phyloP scores from a whole-genome alignment of 2,888 invertebrate genomes.

The Diarsia rubi region DNA sequence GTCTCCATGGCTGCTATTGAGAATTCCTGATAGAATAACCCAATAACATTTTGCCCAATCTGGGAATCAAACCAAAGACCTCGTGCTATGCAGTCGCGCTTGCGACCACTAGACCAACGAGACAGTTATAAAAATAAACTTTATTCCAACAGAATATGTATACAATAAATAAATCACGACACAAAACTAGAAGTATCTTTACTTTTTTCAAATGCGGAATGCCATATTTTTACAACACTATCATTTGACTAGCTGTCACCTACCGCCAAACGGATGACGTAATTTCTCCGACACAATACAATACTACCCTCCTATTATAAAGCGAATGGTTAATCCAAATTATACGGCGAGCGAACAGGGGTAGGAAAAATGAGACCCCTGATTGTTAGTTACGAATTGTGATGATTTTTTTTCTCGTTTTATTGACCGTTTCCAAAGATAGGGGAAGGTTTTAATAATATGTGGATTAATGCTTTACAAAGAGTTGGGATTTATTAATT shows the following conservation, averaged over 20 bases:
- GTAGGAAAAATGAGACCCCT: slow-evolving; percentile 41
- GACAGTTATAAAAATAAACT: too few species aligned
- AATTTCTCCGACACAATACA: slow-evolving; percentile 62
- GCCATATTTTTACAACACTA: slow-evolving; percentile 58
- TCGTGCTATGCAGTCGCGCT: too few species aligned
- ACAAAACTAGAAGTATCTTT: neutral
- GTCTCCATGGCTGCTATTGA: too few species aligned
- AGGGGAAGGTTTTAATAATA: slow-evolving; percentile 22
- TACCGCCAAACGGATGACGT: slow-evolving; percentile 57
- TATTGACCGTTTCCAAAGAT: slow-evolving; percentile 34
- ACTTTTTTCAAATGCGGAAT: slow-evolving; percentile 8
- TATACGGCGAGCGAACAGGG: slow-evolving; percentile 65
- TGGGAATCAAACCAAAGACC: too few species aligned
- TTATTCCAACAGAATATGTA: neutral
- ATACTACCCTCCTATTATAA: slow-evolving; percentile 64
- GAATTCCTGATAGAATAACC: too few species aligned
- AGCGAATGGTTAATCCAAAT: slow-evolving; percentile 75
- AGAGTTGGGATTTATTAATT: slow-evolving; percentile 11
- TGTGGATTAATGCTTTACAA: slow-evolving; percentile 30
- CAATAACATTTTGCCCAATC: too few species aligned
- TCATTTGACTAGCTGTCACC: slow-evolving; percentile 64
- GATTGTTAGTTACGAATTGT: slow-evolving; percentile 47
- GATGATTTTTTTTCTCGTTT: slow-evolving; percentile 17
- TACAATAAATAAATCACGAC: neutral
- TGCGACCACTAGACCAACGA: too few species aligned